Base-by-base conservation (phyloP, 2,113 vertebrate genomes). In the Rhinolophus ferrumequinum region DNA sequence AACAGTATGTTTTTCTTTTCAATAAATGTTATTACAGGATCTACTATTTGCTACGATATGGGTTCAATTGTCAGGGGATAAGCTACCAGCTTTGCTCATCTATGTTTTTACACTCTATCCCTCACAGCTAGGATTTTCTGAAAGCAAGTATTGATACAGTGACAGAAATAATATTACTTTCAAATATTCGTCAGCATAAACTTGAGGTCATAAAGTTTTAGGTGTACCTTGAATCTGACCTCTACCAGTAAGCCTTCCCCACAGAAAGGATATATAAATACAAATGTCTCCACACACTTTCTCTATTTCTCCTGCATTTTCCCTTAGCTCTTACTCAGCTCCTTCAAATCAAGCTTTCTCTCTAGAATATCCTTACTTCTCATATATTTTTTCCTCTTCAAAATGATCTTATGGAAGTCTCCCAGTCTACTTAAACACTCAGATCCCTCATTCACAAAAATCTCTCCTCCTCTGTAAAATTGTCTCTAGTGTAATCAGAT, bases 131-230 rank as follows among this genome's bases (percentile, higher is more conserved):
- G 15, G 18, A 69, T 94, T 83, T 69, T 88, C 30, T 72, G 30
- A 47, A 83, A 56, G 26, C 4, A 72, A 50, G 41, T 60, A 4
- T 73, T 89, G 28, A 52, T 72, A 76, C 6, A 86, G 5, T 82
- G 41, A 82, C n/a, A 81, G 1, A 70, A 96, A 73, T 76, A 81
- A 35, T 60, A 50, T 76, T n/a, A 92, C 5, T 94, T 73, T 95
- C 30, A 76, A 82, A 33, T 92, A 81, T 75, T 81, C 12, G 72
- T 11, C 24, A 90, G 22, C 2, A 64, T 70, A 28, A 76, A 70
- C 9, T 75, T 88, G 35, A 33, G 11, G 7, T 4, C 75, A 82
- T 33, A 75, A 12, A 54, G 15, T 75, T 90, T 82, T 75, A 80
- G 30, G 14, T 44, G 14, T 58, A 90, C 2, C 2, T 84, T 92